A percentile compares a stretch with the other conserved stretches of the same genome.
Evolutionary conservation across 2,113 vertebrate genomes (phyloP).

Genomic region (Phycodurus eques): DNA sequence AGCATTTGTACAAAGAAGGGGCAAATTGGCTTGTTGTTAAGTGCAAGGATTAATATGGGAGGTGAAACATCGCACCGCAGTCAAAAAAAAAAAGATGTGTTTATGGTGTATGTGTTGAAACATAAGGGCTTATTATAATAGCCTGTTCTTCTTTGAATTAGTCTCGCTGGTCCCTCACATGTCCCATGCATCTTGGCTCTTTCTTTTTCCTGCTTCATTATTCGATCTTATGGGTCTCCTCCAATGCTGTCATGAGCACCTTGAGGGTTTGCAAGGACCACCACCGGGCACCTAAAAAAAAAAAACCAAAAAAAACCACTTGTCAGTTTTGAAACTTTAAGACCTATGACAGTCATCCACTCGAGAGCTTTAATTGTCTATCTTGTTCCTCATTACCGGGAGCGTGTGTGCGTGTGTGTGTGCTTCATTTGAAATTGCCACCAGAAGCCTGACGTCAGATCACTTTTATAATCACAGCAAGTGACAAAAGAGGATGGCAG

Average conservation of each 20-base stretch:
- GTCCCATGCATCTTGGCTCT: constrained; percentile 19
- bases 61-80: constrained; percentile 26
- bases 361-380: constrained; percentile 47
- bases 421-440: constrained; percentile 60
- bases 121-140: constrained; percentile 24
- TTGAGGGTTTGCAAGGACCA: constrained; percentile 33
- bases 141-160: constrained; percentile 11
- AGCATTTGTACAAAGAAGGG: constrained; percentile 55
- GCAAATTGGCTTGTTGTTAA: constrained; percentile 62
- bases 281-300: constrained; percentile 13
- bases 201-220: constrained; percentile 23
- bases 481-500: constrained; percentile 22
- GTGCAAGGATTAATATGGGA: constrained; percentile 34
- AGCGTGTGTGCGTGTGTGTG: constrained; percentile 29
- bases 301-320: too few species aligned
- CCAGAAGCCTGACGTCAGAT: constrained; percentile 34
- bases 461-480: constrained; percentile 46
- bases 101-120: constrained; percentile 24
- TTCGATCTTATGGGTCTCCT: constrained; percentile 36
- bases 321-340: constrained; percentile 14
- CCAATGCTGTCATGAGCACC: constrained; percentile 31
- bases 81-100: constrained; percentile 39
- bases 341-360: constrained; percentile 41
- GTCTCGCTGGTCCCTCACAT: constrained; percentile 42
- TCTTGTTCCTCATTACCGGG: constrained; percentile 43